Percentiles rank a stretch among this genome's conserved stretches.
Evolutionary conservation across 1,140 invertebrate genomes (phyloP).

Genomic region (Drosophila pandora): DNA sequence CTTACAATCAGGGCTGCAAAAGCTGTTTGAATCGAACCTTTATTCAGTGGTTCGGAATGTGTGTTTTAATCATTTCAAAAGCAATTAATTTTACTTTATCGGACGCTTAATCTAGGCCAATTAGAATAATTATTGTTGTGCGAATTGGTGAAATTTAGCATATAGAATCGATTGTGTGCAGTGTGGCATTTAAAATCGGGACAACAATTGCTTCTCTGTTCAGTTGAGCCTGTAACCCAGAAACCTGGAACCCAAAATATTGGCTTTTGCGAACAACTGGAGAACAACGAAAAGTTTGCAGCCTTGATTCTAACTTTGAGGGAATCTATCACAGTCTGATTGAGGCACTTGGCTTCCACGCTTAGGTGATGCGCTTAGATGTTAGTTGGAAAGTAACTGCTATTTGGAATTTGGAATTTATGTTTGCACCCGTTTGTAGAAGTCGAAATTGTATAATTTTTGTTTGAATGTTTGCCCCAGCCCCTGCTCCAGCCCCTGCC

Average conservation of each 20-base stretch:
- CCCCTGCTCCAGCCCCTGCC: not conserved
- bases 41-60: constrained; percentile 6
- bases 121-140: not conserved
- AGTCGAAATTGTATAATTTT: constrained; percentile 38
- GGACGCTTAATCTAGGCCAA: not conserved
- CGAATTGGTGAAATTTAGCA: not conserved
- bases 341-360: constrained; percentile 68
- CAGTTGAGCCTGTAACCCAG: not conserved
- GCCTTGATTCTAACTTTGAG: constrained; percentile 32
- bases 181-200: not conserved
- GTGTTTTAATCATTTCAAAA: not conserved
- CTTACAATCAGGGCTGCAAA: constrained; percentile 32
- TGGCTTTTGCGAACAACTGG: not conserved
- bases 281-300: constrained; percentile 31
- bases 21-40: constrained; percentile 4
- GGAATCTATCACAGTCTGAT: constrained; percentile 39
- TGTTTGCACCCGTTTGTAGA: constrained; percentile 50
- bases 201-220: not conserved
- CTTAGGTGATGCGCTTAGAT: constrained; percentile 38
- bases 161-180: not conserved
- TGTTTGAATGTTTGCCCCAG: constrained; percentile 20
- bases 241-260: not conserved
- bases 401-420: constrained; percentile 16
- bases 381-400: constrained; percentile 17
- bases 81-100: not conserved